A percentile compares a stretch with the other conserved stretches of the same genome.
Conservation (phyloP, 2,113 vertebrate genomes). For the Puntigrus tetrazona region DNA sequence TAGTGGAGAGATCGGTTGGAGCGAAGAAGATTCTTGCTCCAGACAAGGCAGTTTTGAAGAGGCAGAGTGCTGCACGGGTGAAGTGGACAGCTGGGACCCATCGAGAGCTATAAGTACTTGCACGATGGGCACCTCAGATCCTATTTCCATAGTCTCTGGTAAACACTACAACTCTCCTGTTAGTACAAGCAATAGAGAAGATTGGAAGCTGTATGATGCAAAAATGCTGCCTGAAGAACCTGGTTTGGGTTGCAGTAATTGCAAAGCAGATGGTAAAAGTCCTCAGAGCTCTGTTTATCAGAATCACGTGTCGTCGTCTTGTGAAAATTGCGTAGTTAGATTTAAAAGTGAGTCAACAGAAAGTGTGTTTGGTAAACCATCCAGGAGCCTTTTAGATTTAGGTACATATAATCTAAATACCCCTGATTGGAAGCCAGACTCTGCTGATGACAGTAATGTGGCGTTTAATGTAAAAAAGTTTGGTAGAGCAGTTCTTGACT, state of each 20-base stretch:
- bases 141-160: slow-evolving; percentile 52
- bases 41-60: slow-evolving; percentile 52
- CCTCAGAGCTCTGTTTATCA: slow-evolving; percentile 64
- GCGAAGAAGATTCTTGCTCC: slow-evolving; percentile 56
- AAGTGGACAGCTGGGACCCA: slow-evolving; percentile 58
- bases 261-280: slow-evolving; percentile 55
- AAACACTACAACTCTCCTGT: slow-evolving; percentile 69
- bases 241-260: slow-evolving; percentile 47
- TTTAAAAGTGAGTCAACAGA: slow-evolving; percentile 46
- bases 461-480: slow-evolving; percentile 86
- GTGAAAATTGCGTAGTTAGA: background rate
- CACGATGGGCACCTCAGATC: slow-evolving; percentile 60
- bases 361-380: background rate
- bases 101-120: slow-evolving; percentile 53
- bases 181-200: slow-evolving; percentile 63
- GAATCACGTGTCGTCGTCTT: slow-evolving; percentile 44
- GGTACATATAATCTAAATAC: background rate
- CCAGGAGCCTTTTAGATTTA: background rate
- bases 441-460: slow-evolving; percentile 73
- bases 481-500: slow-evolving; percentile 84
- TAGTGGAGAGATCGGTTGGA: slow-evolving; percentile 51
- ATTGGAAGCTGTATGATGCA: slow-evolving; percentile 58
- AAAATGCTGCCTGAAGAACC: slow-evolving; percentile 33
- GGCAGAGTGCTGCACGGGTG: slow-evolving; percentile 53
- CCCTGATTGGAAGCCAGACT: slow-evolving; percentile 20